Evolutionary conservation across 23 tunicate species (phyloP), one percentile per base, ranked within the genome.

Genomic region (Trididemnum clinides): DNA sequence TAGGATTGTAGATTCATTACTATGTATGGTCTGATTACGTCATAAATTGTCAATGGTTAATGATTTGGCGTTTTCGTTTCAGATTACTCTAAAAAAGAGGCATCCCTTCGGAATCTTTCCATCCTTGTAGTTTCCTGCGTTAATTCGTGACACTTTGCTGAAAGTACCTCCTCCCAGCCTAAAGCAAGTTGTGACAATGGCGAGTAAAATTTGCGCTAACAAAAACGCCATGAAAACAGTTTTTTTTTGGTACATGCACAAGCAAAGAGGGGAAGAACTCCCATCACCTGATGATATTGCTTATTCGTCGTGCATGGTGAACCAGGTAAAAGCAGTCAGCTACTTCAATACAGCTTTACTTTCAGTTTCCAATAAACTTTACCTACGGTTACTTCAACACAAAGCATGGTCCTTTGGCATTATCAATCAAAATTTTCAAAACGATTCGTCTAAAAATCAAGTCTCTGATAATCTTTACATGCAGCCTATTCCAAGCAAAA

Each of bases 181-280:
- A 4, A 44, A 76, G 27, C 86, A 92, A 1, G 99, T 90, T 0
- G 88, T 85, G 22, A 95, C 99, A 0, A 86, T 95, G 92, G 90
- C 95, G 33, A 90, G 99, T 70, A 96, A 96, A 20, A 92, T 87
- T 10, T 84, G 88, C 31, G 88, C 99, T 18, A 95, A 95, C 77
- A 96, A 95, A 58, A 95, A 95, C 36, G 99, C 99, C 18, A 90
- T 33, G 51, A 95, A 95, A 65, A 63, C 90, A 10, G 92, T 71
- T 0, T 95, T 95, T 64, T 82, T 91, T 79, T 82, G 86, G 88
- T 76, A 87, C 85, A 86, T 82, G 88, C 71, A 77, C 0, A 88
- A 83, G 37, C 38, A 77, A 57, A 54, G 97, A 34, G 97, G 91
- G 0, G 86, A 44, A 0, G 74, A 63, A 0, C 83, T 86, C 19